A percentile compares a stretch with the other conserved stretches of the same genome.
phyloP scores from a whole-genome alignment of 2,797 vertebrate species.

The Discoglossus pictus region DNA sequence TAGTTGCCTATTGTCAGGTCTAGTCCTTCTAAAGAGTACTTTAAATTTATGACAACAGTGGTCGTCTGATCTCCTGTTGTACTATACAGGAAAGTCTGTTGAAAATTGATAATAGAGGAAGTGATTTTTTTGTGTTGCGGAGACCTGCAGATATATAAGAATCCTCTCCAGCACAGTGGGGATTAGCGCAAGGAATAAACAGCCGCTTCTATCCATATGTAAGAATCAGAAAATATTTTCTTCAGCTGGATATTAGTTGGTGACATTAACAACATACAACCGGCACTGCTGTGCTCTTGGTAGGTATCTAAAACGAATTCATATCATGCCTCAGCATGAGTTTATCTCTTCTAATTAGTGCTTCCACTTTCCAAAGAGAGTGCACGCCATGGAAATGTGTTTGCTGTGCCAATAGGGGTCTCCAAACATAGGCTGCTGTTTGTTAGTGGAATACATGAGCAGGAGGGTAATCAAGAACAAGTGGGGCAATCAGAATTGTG shows the following conservation, averaged over 20 bases:
- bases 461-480: conserved; percentile 63
- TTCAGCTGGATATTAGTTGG: conserved; percentile 67
- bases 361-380: conserved; percentile 69
- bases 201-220: conserved; percentile 51
- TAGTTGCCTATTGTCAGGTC: too few relatives aligned
- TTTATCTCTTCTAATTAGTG: conserved; percentile 79
- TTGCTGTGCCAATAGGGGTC: conserved; percentile 69
- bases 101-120: not conserved
- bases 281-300: conserved; percentile 73
- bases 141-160: not conserved
- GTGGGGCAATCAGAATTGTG: conserved; percentile 59
- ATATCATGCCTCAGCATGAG: conserved; percentile 75
- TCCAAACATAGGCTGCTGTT: conserved; percentile 53
- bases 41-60: too few relatives aligned
- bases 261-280: conserved; percentile 68
- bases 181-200: conserved; percentile 9
- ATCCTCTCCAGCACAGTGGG: not conserved
- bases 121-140: not conserved
- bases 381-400: conserved; percentile 72
- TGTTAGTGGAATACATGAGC: conserved; percentile 55
- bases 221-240: conserved; percentile 58
- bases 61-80: not conserved
- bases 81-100: not conserved
- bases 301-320: conserved; percentile 71
- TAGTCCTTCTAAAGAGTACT: too few relatives aligned